A percentile compares a stretch with the other conserved stretches of the same genome.
Evolutionary conservation across 2,797 vertebrate species (phyloP).

Genomic region (Lacerta viridis): DNA sequence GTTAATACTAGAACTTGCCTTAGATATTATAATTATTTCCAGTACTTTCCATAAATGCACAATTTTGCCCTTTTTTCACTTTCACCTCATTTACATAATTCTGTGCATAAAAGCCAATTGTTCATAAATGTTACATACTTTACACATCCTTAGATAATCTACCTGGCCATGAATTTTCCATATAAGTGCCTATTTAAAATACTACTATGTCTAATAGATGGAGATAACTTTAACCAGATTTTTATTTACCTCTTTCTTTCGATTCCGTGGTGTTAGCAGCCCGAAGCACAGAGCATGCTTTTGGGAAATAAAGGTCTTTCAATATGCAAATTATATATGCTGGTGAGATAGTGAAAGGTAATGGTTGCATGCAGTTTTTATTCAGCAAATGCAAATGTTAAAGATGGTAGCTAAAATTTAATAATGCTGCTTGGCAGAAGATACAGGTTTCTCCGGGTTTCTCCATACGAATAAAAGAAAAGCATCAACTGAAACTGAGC

Average conservation of each 20-base stretch:
- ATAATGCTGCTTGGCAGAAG: neutral
- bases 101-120: constrained; percentile 9
- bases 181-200: neutral
- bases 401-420: constrained; percentile 4
- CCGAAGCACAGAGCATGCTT: neutral
- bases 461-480: neutral
- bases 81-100: constrained; percentile 3
- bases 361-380: neutral
- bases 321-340: neutral
- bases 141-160: neutral
- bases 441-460: neutral
- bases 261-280: neutral
- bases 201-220: neutral
- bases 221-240: neutral
- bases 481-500: neutral
- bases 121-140: constrained; percentile 23
- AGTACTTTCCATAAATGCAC: neutral
- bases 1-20: neutral
- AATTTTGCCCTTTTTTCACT: neutral
- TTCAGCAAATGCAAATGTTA: constrained; percentile 22
- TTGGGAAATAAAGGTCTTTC: neutral
- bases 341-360: neutral
- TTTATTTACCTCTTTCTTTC: neutral
- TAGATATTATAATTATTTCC: constrained; percentile 9
- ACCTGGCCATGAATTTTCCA: neutral